These are phyloP conservation scores for Acromyrmex echinatior DNA, from an alignment of 1,140 invertebrate genomes.

Conservation along the genomic window DNA sequence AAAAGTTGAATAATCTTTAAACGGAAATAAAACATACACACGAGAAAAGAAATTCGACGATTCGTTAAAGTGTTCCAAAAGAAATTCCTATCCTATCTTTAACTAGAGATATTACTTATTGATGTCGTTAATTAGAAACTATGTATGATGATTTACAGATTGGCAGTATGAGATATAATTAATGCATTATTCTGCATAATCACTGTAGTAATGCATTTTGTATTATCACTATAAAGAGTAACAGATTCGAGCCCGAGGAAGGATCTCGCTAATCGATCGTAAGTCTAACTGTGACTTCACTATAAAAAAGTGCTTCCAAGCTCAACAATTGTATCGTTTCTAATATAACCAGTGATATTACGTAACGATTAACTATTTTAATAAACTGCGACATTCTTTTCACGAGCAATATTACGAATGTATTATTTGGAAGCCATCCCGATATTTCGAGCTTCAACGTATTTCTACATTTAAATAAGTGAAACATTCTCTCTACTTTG, in stretches of 20 bases:
- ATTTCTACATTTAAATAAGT: constrained; percentile 24
- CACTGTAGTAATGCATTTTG: constrained; percentile 43
- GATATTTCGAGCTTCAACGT: constrained; percentile 9
- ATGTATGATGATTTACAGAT: constrained; percentile 58
- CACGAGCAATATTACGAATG: constrained; percentile 44
- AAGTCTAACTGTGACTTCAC: constrained; percentile 53
- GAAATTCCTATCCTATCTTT: constrained; percentile 15
- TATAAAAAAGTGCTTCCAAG: constrained; percentile 66
- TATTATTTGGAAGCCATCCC: constrained; percentile 3
- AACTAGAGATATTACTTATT: constrained; percentile 53
- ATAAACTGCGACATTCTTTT: constrained; percentile 31
- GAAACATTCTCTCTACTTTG: background rate
- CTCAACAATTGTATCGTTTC: constrained; percentile 62
- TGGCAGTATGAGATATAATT: constrained; percentile 67
- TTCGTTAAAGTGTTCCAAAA: constrained; percentile 42
- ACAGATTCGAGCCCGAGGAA: constrained; percentile 31
- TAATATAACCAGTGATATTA: constrained; percentile 59
- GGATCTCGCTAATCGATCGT: constrained; percentile 50
- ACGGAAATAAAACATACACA: background rate
- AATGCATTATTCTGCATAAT: constrained; percentile 47
- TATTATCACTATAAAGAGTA: constrained; percentile 58
- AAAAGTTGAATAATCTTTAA: background rate
- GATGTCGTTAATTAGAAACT: constrained; percentile 61
- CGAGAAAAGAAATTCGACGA: background rate
- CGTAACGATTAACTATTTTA: constrained; percentile 56